phyloP scores from a whole-genome alignment of 2,797 vertebrate genomes.

The Alfaro cultratus region DNA sequence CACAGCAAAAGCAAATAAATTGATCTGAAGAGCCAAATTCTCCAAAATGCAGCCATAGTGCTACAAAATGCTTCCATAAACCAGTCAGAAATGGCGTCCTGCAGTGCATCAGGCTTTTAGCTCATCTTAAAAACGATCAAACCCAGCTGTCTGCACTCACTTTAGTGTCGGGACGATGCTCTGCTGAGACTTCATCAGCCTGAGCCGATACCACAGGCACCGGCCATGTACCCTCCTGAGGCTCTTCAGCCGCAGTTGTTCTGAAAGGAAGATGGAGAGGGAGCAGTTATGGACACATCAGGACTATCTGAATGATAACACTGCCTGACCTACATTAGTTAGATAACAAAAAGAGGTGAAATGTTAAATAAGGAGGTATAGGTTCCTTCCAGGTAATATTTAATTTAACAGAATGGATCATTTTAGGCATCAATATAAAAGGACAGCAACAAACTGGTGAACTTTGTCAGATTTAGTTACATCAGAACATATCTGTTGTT shows the following conservation, averaged over 20 bases:
- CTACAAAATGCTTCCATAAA: neutral
- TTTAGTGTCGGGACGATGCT: constrained; percentile 95
- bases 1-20: neutral
- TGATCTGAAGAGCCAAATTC: neutral
- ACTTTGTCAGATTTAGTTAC: constrained; percentile 10
- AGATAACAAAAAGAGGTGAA: neutral
- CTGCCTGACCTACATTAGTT: neutral
- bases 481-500: constrained; percentile 22
- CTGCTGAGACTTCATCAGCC: constrained; percentile 94
- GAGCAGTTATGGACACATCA: neutral
- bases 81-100: neutral
- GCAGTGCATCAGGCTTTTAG: neutral
- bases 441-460: neutral
- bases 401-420: neutral
- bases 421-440: neutral
- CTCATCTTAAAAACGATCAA: neutral
- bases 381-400: neutral
- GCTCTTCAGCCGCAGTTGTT: constrained; percentile 96
- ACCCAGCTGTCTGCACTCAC: constrained; percentile 79
- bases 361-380: neutral
- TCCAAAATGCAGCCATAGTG: neutral
- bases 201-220: constrained; percentile 96
- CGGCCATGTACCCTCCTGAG: constrained; percentile 94
- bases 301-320: neutral
- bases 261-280: constrained; percentile 65